Evolutionary conservation across 2,113 vertebrate genomes (phyloP).

Genomic region (Xiphophorus couchianus): DNA sequence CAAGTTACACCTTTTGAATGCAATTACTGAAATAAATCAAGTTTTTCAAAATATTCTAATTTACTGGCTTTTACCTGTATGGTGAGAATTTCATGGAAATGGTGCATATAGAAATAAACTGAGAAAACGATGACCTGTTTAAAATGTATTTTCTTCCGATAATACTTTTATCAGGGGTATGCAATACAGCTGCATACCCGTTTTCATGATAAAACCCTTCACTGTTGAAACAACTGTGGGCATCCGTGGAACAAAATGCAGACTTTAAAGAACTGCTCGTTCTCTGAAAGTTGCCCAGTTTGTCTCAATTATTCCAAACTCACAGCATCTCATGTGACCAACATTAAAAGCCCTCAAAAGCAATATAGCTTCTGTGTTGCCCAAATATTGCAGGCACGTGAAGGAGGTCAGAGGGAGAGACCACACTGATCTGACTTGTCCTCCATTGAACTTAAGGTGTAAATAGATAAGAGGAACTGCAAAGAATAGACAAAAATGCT

Average conservation of each 20-base stretch:
- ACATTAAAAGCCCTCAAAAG: slow-evolving; percentile 12
- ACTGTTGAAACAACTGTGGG: slow-evolving; percentile 1
- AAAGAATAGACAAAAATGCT: slow-evolving; percentile 41
- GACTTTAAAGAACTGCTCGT: not conserved
- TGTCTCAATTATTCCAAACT: slow-evolving; percentile 4
- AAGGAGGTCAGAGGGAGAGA: slow-evolving; percentile 49
- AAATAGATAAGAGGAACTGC: slow-evolving; percentile 50
- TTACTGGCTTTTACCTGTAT: too few relatives aligned
- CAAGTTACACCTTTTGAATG: too few relatives aligned
- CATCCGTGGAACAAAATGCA: not conserved
- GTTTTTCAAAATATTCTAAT: too few relatives aligned
- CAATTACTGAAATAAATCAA: too few relatives aligned
- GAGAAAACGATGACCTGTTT: not conserved
- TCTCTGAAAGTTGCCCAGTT: slow-evolving; percentile 2
- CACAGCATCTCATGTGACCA: slow-evolving; percentile 22
- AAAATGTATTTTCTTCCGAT: too few relatives aligned
- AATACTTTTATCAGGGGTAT: too few relatives aligned
- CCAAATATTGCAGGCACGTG: slow-evolving; percentile 56
- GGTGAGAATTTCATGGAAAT: not conserved
- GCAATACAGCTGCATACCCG: not conserved
- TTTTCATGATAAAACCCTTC: slow-evolving; percentile 22
- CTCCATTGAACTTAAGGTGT: slow-evolving; percentile 47
- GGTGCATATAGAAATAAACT: not conserved
- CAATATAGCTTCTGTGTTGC: slow-evolving; percentile 5
- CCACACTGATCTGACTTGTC: slow-evolving; percentile 19